Base-by-base conservation (phyloP, 2,888 invertebrate genomes). In the Eurytoma adleriae region DNA sequence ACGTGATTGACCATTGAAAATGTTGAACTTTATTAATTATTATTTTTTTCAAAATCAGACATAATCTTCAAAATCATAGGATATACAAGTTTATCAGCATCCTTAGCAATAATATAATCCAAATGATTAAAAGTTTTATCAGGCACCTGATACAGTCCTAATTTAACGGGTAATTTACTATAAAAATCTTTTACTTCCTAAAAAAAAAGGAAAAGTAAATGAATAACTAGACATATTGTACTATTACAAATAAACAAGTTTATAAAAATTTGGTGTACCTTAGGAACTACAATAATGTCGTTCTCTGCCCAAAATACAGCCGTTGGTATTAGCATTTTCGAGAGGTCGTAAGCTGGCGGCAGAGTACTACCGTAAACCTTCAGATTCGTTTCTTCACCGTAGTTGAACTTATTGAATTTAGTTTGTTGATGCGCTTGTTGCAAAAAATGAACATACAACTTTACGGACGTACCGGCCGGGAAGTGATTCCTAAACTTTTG, bases 381-480 rank as follows among this genome's bases (percentile, higher is more conserved):
- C 54, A 92, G 80, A 87, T 96, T 96, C 16, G 91, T 92, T 2
- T 87, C 86, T 0, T 87, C 76, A 0, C 96, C 96, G 85, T 94
- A 96, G 88, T 96, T 96, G 84, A 93, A 96, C 87, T 93, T 93
- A 85, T 93, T 93, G 85, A 96, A 96, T 78, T 91, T 91, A 0
- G 93, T 93, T 2, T 90, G 91, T 20, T 88, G 86, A 2, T 30
- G 30, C 13, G 94, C 93, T 88, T 93, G 93, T 88, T 95, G 95
- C 0, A 93, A 93, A 84, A 93, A 95, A 89, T 97, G 96, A 0
- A 94, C 88, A 10, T 96, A 85, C 0, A 95, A 94, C 89, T 94
- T 94, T 0, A 94, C 93, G 0, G 96, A 96, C 0, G 95, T 93
- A 0, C 96, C 96, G 0, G 96, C 95, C 0, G 96, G 96, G 0